Base-by-base conservation (phyloP, 2,888 invertebrate genomes). In the Apodemia mormo region DNA sequence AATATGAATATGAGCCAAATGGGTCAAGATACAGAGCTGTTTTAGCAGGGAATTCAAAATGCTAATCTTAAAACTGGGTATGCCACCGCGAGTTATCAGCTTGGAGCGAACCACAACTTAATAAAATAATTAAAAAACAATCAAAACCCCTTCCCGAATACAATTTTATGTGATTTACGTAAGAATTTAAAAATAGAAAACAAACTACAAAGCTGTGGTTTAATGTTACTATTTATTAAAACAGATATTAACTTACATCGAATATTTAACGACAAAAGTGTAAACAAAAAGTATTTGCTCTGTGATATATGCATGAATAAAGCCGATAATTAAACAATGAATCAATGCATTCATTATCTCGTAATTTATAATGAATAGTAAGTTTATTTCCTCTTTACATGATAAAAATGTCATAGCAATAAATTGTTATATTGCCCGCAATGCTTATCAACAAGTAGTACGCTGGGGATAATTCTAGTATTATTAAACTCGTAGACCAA, bases 401-500 rank as follows among this genome's bases (percentile, higher is more conserved):
- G 73, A 74, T 73, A 74, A 70, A 72, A 70, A 72, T 74, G 71
- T 73, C 72, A 75, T 74, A 72, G 73, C 70, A 64, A 72, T 76
- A 73, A 74, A 75, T 75, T 75, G 75, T 75, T 75, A 65, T 76
- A 75, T 76, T 76, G 75, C 71, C 74, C 76, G 68, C 71, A 72
- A 68, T 33, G 7, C 33, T 61, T 61, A 61, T 61, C 58, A 61
- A 33, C 30, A 33, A 61, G 33, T 61, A 61, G 49, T 30, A 22
- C 58, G 14, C 12, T 61, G 58, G 12, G 29, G 58, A 61, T 61
- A 61, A 61, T 61, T 61, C 30, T 61, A 61, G 58, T 61, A 61
- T 61, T 33, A 33, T 30, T 30, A 33, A 61, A 61, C 30, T 61
- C 33, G 33, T 61, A 30, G 33, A 58, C 58, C 30, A 30, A 58